Evolutionary conservation across 2,113 vertebrate species (phyloP).

Genomic region (Zosterops pallidus): DNA sequence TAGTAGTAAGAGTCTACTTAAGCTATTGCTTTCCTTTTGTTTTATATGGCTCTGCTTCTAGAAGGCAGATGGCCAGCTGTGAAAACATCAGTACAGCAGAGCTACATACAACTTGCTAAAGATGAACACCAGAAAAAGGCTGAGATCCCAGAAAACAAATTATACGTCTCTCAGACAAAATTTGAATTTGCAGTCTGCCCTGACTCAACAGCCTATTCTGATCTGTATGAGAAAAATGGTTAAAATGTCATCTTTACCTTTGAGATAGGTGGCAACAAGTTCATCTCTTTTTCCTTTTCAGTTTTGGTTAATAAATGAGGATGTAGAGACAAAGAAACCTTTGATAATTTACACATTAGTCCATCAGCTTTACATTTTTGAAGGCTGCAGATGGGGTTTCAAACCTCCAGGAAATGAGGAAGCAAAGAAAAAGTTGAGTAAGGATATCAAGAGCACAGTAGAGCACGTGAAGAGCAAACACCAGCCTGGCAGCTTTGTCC

Average conservation of each 20-base stretch:
- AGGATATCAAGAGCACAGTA: neutral
- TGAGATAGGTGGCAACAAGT: neutral
- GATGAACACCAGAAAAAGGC: neutral
- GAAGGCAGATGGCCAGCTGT: neutral
- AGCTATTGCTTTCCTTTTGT: neutral
- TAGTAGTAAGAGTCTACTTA: neutral
- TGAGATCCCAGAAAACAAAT: neutral
- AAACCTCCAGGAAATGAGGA: neutral
- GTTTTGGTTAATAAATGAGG: neutral
- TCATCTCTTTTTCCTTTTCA: neutral
- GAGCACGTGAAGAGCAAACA: fast-evolving
- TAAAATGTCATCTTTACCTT: neutral
- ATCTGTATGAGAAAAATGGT: neutral
- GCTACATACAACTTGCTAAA: neutral
- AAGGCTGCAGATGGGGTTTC: neutral
- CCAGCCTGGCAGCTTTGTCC: fast-evolving
- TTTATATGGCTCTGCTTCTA: neutral
- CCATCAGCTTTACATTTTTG: neutral
- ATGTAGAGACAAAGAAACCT: neutral
- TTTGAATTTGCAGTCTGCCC: neutral
- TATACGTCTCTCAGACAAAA: neutral
- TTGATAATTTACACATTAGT: fast-evolving
- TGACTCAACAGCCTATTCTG: neutral
- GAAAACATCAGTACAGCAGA: neutral
- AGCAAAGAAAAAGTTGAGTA: neutral